Base-by-base conservation (phyloP, 2,888 invertebrate species). In the Heterodera filipjevi region DNA sequence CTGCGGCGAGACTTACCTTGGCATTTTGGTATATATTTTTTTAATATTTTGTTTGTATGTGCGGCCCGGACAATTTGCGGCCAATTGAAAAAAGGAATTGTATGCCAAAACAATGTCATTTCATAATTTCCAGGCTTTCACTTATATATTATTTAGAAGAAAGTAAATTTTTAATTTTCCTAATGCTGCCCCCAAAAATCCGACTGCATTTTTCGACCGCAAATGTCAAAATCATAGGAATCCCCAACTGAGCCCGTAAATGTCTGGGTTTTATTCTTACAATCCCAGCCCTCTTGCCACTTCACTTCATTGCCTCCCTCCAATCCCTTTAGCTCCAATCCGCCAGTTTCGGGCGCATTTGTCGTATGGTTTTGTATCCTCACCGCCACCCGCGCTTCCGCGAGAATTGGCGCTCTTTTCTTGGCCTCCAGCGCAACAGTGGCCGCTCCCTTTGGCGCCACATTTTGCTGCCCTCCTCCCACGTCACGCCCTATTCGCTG, bases 1-100 rank as follows among this genome's bases (percentile, higher is more conserved):
- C n/a, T 74, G 77, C 66, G 84, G 82, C 14, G 64, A 77, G 49
- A 83, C 83, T n/a, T 84, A 83, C 59, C 77, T 83, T 64, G 84
- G 80, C 22, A 74, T 84, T 78, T 59, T 83, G 76, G 83, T 83
- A 35, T 66, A 76, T 71, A 66, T 19, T 66, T 35, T 22, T 10
- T 46, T 74, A 49, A 30, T 27, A 53, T 30, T n/a, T 71, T 33
- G 32, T 35, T 33, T 19, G 19, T 39, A 76, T 68, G 68, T 22
- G 19, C 6, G 3, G 44, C n/a, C n/a, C n/a, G n/a, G n/a, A n/a
- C n/a, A n/a, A n/a, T n/a, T n/a, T n/a, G n/a, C n/a, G n/a, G n/a
- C n/a, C n/a, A n/a, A n/a, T n/a, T n/a, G n/a, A n/a, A n/a, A n/a
- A n/a, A n/a, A n/a, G n/a, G n/a, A n/a, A n/a, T n/a, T n/a, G n/a